Evolutionary conservation across 2,888 invertebrate species (phyloP).

Genomic region (Nemurella pictetii): DNA sequence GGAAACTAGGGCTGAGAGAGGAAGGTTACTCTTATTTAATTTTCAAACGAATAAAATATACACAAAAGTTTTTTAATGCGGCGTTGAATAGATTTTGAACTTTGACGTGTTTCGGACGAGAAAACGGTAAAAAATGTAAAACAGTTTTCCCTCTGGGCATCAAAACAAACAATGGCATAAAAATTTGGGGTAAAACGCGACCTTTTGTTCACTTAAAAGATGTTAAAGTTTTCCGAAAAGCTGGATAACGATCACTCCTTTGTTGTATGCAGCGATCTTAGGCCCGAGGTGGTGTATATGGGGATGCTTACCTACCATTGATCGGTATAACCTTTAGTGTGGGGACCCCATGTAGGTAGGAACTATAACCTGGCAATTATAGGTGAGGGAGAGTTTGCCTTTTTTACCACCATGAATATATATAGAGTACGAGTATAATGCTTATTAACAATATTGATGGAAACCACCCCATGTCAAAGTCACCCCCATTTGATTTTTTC

Average conservation of each 20-base stretch:
- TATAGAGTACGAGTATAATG: constrained; percentile 23
- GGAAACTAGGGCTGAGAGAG: background rate
- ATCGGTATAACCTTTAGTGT: background rate
- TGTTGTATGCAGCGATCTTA: constrained; percentile 20
- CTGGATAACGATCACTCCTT: constrained; percentile 35
- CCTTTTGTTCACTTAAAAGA: constrained; percentile 31
- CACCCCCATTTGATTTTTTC: background rate
- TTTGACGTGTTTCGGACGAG: constrained; percentile 11
- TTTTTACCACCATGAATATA: constrained; percentile 15
- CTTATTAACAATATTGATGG: constrained; percentile 23
- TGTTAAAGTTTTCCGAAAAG: constrained; percentile 28
- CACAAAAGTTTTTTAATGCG: background rate
- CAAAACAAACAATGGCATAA: constrained; percentile 27
- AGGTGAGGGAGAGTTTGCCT: constrained; percentile 7
- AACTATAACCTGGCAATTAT: constrained; percentile 10
- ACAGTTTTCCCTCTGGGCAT: constrained; percentile 3
- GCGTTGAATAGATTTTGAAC: constrained; percentile 3
- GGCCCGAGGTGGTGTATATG: background rate
- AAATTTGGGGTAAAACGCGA: constrained; percentile 35
- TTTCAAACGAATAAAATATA: constrained; percentile 9
- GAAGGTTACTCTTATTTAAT: background rate
- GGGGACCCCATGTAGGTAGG: background rate
- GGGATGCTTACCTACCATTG: background rate
- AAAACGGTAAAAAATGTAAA: constrained; percentile 23
- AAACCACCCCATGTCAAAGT: background rate